Evolutionary conservation across 2,113 vertebrate genomes (phyloP).

Genomic region (Prinia subflava): DNA sequence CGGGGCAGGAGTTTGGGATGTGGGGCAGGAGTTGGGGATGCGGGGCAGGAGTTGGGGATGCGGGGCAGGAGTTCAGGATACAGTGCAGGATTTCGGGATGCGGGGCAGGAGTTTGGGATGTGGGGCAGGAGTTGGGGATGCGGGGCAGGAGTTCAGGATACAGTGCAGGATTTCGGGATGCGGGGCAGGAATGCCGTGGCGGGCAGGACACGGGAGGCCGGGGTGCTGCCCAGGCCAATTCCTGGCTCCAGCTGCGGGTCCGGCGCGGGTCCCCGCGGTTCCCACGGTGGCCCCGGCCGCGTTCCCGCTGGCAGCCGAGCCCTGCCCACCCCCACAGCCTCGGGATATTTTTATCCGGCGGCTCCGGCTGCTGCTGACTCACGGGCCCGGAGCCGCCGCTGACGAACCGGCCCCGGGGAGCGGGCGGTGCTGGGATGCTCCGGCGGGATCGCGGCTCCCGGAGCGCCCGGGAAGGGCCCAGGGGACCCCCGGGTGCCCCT

Average conservation of each 20-base stretch:
- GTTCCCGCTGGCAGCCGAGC: not conserved
- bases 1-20: too few species aligned
- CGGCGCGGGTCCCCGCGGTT: not conserved
- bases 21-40: not conserved
- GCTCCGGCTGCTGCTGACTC: slow-evolving; percentile 6
- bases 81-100: fast-evolving
- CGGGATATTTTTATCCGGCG: not conserved
- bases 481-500: not conserved
- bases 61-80: too few species aligned
- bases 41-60: too few species aligned
- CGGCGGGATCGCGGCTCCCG: not conserved
- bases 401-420: not conserved
- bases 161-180: too few species aligned
- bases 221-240: fast-evolving
- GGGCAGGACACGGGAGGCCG: too few species aligned
- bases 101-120: too few species aligned
- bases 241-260: not conserved
- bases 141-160: fast-evolving
- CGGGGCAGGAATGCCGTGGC: not conserved
- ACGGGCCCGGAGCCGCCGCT: not conserved
- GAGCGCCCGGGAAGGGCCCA: not conserved
- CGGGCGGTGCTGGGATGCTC: not conserved
- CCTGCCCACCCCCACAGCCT: not conserved
- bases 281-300: not conserved
- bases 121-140: not conserved